Evolutionary conservation across 1,140 invertebrate genomes (phyloP), one percentile per base, ranked within the genome.

Genomic region (Leptoteleia sp.): DNA sequence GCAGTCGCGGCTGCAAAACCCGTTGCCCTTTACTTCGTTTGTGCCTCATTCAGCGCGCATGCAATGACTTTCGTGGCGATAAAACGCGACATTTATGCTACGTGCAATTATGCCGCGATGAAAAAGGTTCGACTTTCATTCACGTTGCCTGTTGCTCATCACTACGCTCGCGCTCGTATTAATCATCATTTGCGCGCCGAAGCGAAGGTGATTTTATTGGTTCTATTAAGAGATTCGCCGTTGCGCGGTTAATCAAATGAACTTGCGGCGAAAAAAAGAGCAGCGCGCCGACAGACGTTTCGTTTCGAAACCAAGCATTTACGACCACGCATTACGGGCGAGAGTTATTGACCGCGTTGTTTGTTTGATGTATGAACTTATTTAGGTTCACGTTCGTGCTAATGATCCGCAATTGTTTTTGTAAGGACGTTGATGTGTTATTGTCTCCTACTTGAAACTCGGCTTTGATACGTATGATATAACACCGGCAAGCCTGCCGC

Each of bases 21-120:
- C 50, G 84, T 85, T 87, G 84, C 85, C 85, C 85, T 87, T 87
- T 87, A 82, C 83, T 80, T 68, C 40, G 47, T 5, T 73, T 65
- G 57, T 33, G 52, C 62, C 65, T 71, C 55, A 72, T 72, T 68
- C 55, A 35, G 37, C 59, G 45, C 27, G 35, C 40, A 61, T 67
- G 64, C 70, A 79, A 76, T 54, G 55, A 59, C 42, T 73, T 42
- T 64, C 35, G 42, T 27, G 29, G 16, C 38, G 33, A 62, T 50
- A 43, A 11, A 76, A 76, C 57, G 79, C 71, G 83, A 70, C 78
- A 84, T 85, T 84, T 83, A 71, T 68, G 33, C 33, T 61, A 31
- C 27, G 40, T 35, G 31, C n/a, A 48, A 54, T 79, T 79, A 75
- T 78, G 77, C 25, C 9, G 29, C 59, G 40, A 22, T 8, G 45